Evolutionary conservation across 2,113 vertebrate genomes (phyloP).

Genomic region (Montifringilla adamsi): DNA sequence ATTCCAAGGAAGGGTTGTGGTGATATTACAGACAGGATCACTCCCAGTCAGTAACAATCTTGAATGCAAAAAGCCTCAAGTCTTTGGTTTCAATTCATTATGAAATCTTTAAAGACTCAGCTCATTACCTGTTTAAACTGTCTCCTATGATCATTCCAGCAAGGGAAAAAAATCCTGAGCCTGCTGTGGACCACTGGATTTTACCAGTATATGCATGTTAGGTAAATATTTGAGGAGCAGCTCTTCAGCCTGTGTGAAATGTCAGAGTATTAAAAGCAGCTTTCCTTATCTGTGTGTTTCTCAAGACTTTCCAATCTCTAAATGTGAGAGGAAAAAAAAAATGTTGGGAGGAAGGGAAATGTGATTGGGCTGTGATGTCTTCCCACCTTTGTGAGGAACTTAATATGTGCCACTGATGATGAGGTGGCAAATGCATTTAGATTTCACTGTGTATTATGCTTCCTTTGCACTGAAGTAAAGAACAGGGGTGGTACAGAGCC

Average conservation of each 20-base stretch:
- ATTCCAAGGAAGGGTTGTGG: neutral
- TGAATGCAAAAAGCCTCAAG: neutral
- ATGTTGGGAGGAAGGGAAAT: neutral
- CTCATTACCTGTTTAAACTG: neutral
- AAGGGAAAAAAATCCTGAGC: neutral
- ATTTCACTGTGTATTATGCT: neutral
- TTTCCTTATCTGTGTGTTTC: neutral
- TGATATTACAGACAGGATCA: neutral
- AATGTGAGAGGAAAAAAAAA: neutral
- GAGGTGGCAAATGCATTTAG: neutral
- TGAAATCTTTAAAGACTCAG: neutral
- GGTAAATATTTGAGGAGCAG: neutral
- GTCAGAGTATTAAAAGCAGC: neutral
- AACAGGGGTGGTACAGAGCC: neutral
- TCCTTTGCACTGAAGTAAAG: neutral
- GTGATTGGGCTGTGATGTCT: accelerated
- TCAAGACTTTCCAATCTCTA: neutral
- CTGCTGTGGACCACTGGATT: neutral
- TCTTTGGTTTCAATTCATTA: neutral
- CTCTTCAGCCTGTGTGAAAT: neutral
- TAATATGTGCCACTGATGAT: neutral
- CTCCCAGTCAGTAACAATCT: neutral
- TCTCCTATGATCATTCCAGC: neutral
- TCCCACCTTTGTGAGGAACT: neutral
- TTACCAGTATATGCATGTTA: neutral